A percentile compares a stretch with the other conserved stretches of the same genome.
Conservation (phyloP, 2,797 vertebrate species). For the Eleutherodactylus coqui region DNA sequence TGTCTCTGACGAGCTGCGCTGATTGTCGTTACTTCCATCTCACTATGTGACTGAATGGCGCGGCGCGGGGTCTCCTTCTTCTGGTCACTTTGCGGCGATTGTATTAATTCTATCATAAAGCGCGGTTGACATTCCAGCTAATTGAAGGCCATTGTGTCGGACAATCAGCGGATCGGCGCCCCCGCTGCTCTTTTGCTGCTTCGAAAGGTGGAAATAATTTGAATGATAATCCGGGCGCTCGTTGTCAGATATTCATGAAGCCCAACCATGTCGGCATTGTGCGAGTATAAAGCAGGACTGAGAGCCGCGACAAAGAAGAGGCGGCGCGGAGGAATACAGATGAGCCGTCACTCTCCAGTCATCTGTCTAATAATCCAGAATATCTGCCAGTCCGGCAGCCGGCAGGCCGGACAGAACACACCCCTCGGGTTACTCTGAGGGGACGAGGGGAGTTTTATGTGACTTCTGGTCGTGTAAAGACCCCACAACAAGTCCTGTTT, state of each 20-base stretch:
- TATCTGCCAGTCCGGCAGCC: too few relatives aligned
- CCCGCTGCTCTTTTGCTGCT: neutral
- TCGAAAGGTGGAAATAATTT: slow-evolving; percentile 40
- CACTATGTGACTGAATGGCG: neutral
- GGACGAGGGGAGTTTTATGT: too few relatives aligned
- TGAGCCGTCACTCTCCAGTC: too few relatives aligned
- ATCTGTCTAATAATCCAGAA: too few relatives aligned
- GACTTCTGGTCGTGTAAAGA: too few relatives aligned
- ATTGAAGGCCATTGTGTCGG: slow-evolving; percentile 14
- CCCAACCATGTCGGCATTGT: neutral
- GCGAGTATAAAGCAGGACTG: neutral
- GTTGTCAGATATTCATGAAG: neutral
- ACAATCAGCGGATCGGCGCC: slow-evolving; percentile 10
- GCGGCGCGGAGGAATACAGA: too few relatives aligned
- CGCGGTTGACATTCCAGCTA: neutral
- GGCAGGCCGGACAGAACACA: too few relatives aligned
- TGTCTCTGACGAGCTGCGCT: neutral
- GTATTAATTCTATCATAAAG: slow-evolving; percentile 26
- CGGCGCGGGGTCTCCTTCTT: neutral
- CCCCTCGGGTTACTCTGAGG: too few relatives aligned
- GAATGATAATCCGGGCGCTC: neutral
- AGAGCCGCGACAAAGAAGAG: too few relatives aligned
- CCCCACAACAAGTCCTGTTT: too few relatives aligned
- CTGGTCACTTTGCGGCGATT: slow-evolving; percentile 10
- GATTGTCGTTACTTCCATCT: neutral